Base-by-base conservation (phyloP, 2,113 vertebrate genomes). In the Chaetura pelagica region DNA sequence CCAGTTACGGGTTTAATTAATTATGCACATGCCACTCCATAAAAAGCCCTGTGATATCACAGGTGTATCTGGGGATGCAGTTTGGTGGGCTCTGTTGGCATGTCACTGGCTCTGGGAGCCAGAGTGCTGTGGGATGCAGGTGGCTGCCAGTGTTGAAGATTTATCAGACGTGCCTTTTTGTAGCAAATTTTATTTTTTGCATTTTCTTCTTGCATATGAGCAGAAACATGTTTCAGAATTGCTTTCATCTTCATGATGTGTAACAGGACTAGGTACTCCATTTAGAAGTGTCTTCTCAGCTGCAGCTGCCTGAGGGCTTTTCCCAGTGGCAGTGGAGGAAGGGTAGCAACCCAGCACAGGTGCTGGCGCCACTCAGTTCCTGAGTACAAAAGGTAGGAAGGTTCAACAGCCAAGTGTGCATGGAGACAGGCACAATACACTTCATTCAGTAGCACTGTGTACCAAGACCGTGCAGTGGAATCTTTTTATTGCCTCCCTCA, bases 61-160 rank as follows among this genome's bases (percentile, higher is more conserved):
- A 30, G 21, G 30, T 46, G 6, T 82, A 24, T 46, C 29, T 42
- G 12, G 30, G 16, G 21, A 15, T 76, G 14, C 27, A 19, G 13
- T 23, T 42, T 34, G 13, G 30, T 77, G 64, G 15, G 24, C 14
- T 68, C 6, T 57, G 17, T 32, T 30, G 54, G 54, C 10, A 26
- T 10, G 1, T 35, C 15, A 15, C 23, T 0, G 6, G 18, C 17
- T 52, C 38, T 18, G 38, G 49, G 57, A 66, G 13, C 20, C 1
- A 0, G 7, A 6, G 6, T 58, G 35, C 46, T 62, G 14, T 24
- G 32, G n/a, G 7, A 16, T 35, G 21, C 0, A 0, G 38, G 8
- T 17, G 35, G 7, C 62, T 44, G 10, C 29, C 27, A 23, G 7
- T 5, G 4, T 24, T 0, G 1, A 29, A 76, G 26, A 24, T 81